Conservation (phyloP, 2,888 invertebrate species). For the Ellobium chinense region DNA sequence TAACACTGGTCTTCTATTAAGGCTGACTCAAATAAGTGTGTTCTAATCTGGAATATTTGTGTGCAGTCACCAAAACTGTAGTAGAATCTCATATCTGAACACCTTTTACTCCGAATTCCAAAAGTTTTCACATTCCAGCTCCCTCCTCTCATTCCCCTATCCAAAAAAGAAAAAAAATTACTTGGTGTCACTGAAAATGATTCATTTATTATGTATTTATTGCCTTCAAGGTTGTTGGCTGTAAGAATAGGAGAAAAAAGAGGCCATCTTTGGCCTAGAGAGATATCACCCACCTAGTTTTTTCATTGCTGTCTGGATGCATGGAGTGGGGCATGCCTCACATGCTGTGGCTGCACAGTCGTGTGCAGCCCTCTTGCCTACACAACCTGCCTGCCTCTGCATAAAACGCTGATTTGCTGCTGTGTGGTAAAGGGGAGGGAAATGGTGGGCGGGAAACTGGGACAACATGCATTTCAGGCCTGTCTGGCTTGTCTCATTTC, state of each 20-base stretch:
- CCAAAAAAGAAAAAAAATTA: too few species aligned
- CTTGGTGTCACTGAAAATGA: too few species aligned
- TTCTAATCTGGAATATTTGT: too few species aligned
- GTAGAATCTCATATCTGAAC: too few species aligned
- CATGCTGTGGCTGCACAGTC: constrained; percentile 39
- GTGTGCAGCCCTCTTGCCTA: constrained; percentile 35
- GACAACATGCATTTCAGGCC: constrained; percentile 38
- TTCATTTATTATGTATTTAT: too few species aligned
- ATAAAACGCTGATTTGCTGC: constrained; percentile 42
- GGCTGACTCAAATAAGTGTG: too few species aligned
- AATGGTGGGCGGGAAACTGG: constrained; percentile 29
- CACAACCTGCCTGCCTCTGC: constrained; percentile 47
- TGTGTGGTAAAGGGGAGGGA: constrained; percentile 30
- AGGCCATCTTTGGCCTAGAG: constrained; percentile 15
- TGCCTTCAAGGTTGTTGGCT: not conserved
- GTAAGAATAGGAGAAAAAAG: not conserved
- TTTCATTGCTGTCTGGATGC: constrained; percentile 43
- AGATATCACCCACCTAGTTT: constrained; percentile 43
- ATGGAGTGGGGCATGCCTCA: constrained; percentile 28
- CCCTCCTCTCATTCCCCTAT: too few species aligned
- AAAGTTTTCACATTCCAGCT: too few species aligned
- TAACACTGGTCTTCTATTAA: too few species aligned
- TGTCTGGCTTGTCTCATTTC: constrained; percentile 38
- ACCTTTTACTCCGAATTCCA: too few species aligned
- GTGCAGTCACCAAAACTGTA: too few species aligned